Conservation (phyloP, 2,113 vertebrate genomes). For the Paramisgurnus dabryanus region DNA sequence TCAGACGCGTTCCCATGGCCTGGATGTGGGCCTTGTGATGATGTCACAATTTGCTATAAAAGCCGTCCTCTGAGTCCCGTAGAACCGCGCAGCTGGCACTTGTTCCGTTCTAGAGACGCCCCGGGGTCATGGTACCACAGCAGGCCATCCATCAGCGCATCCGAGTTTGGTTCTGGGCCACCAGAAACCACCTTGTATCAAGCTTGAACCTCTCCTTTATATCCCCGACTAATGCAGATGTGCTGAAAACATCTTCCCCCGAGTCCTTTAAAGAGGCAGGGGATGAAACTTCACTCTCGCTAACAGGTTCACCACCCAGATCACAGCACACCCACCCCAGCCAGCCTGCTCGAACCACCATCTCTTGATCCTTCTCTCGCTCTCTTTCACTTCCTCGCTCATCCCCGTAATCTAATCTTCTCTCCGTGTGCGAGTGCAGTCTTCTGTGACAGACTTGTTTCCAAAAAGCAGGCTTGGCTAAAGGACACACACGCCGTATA, state of each 20-base stretch:
- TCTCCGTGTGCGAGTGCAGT: slow-evolving; percentile 78
- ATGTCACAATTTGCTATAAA: slow-evolving; percentile 54
- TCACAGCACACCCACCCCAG: slow-evolving; percentile 31
- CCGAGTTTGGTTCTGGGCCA: slow-evolving; percentile 46
- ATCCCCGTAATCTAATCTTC: slow-evolving; percentile 77
- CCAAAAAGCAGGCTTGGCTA: slow-evolving; percentile 69
- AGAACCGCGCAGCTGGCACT: slow-evolving; percentile 53
- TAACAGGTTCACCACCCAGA: slow-evolving; percentile 51
- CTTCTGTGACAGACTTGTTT: slow-evolving; percentile 75
- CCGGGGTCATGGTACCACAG: slow-evolving; percentile 17
- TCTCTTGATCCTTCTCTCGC: slow-evolving; percentile 32
- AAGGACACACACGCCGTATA: slow-evolving; percentile 54
- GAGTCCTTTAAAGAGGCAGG: slow-evolving; percentile 46
- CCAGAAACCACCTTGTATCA: slow-evolving; percentile 36
- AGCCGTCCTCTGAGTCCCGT: slow-evolving; percentile 47
- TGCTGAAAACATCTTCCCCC: slow-evolving; percentile 62
- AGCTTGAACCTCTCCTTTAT: slow-evolving; percentile 16
- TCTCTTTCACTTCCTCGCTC: slow-evolving; percentile 9
- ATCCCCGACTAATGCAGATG: slow-evolving; percentile 62
- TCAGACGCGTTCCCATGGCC: slow-evolving; percentile 53
- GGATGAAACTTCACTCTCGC: slow-evolving; percentile 51
- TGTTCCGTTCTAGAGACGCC: slow-evolving; percentile 34
- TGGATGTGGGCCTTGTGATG: slow-evolving; percentile 40
- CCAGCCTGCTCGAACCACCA: slow-evolving; percentile 2
- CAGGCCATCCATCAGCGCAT: slow-evolving; percentile 6